phyloP scores from a whole-genome alignment of 2,113 vertebrate genomes.

The Dasyurus viverrinus region DNA sequence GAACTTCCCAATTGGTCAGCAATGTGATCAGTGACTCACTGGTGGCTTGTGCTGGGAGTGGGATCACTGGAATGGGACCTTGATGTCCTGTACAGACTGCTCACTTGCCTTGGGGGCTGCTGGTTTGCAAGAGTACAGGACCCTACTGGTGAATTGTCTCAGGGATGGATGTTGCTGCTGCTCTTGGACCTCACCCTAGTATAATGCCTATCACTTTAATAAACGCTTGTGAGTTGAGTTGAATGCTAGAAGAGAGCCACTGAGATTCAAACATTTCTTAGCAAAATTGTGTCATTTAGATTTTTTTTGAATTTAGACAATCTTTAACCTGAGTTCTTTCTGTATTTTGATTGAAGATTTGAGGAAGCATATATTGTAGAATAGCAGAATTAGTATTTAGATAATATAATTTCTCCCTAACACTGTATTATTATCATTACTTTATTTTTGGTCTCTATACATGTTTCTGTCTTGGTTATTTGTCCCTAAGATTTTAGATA shows the following conservation, averaged over 20 bases:
- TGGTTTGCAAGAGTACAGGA: no score
- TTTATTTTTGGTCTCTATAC: slow-evolving; percentile 10
- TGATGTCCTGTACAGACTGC: no score
- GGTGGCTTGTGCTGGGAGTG: no score
- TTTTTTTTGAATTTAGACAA: slow-evolving; percentile 6
- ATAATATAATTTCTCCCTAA: background rate
- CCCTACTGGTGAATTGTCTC: no score
- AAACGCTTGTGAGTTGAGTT: background rate
- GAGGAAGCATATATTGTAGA: background rate
- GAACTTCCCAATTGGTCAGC: no score
- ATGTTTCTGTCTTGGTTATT: slow-evolving; percentile 9
- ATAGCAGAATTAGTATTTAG: background rate
- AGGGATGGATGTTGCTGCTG: no score
- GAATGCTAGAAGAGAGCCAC: background rate
- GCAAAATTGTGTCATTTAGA: slow-evolving; percentile 20
- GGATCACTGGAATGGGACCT: no score
- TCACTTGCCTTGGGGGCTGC: no score
- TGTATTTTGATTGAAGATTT: slow-evolving; percentile 19
- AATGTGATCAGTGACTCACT: no score
- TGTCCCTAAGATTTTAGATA: slow-evolving; percentile 9
- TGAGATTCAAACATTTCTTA: slow-evolving; percentile 25
- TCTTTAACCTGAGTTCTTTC: slow-evolving; percentile 19
- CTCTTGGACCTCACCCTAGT: background rate
- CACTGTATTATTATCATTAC: background rate
- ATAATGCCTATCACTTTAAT: background rate